Conservation (phyloP, 1,140 invertebrate species). For the Calliphora vicina region DNA sequence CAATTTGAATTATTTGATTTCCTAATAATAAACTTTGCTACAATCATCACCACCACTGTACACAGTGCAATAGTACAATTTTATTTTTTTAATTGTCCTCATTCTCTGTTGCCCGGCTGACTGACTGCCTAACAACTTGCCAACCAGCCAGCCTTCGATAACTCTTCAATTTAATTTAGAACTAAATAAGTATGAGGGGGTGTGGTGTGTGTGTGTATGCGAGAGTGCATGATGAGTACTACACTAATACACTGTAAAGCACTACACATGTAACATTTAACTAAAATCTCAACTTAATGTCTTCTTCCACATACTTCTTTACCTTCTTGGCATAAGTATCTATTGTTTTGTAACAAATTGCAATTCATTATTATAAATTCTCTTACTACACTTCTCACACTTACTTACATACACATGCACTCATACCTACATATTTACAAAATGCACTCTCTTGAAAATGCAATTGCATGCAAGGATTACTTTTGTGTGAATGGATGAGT, state of each 20-base stretch:
- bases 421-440: neutral
- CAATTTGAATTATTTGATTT: no score
- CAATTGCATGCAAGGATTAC: neutral
- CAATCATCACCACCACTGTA: neutral
- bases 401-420: neutral
- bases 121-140: neutral
- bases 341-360: neutral
- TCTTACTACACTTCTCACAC: neutral
- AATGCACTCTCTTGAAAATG: neutral
- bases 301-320: neutral
- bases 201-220: no score
- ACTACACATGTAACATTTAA: neutral
- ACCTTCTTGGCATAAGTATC: neutral
- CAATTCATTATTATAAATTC: conserved; percentile 11
- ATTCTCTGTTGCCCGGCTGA: no score
- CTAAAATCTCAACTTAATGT: neutral
- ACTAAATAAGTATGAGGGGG: neutral
- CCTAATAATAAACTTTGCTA: neutral
- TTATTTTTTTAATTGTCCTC: no score
- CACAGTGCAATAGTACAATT: no score
- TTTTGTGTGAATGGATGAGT: neutral
- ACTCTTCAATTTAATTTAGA: neutral
- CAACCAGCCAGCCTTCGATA: neutral
- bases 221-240: no score
- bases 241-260: neutral